These are phyloP conservation scores for Halictus quadricinctus DNA, from an alignment of 2,888 invertebrate species.

Conservation along the genomic window DNA sequence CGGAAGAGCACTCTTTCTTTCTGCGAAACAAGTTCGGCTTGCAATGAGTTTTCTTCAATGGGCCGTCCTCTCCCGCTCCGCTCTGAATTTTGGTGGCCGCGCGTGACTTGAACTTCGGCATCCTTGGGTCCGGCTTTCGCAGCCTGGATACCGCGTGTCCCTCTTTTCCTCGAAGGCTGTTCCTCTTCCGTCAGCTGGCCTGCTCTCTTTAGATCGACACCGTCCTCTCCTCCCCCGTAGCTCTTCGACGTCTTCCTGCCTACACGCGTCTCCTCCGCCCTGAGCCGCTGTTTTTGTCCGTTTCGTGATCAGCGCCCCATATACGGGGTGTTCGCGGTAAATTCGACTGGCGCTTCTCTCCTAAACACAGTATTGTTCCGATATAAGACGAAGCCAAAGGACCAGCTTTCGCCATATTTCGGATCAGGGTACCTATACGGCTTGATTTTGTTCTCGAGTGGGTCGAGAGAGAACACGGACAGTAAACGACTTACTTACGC, in stretches of 20 bases:
- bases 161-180: not conserved
- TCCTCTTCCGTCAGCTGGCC: conserved; percentile 6
- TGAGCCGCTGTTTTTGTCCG: not conserved
- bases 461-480: too few relatives aligned
- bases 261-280: not conserved
- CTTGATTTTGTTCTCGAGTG: too few relatives aligned
- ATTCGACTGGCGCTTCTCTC: too few relatives aligned
- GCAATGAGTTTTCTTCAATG: too few relatives aligned
- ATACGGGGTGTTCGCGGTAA: too few relatives aligned
- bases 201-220: conserved; percentile 11
- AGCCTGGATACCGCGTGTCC: not conserved
- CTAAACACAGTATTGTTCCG: too few relatives aligned
- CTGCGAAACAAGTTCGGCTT: not conserved
- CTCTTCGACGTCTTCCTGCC: conserved; percentile 4
- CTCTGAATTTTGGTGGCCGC: not conserved
- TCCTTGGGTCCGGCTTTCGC: not conserved
- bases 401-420: too few relatives aligned
- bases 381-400: too few relatives aligned
- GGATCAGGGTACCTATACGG: too few relatives aligned
- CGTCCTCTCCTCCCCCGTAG: not conserved
- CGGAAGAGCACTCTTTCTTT: not conserved
- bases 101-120: not conserved
- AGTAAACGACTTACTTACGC: too few relatives aligned
- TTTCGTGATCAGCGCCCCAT: too few relatives aligned
- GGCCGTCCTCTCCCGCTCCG: not conserved